Percentiles rank a stretch among this genome's conserved stretches.
Evolutionary conservation across 2,113 vertebrate genomes (phyloP).

Genomic region (Chauna torquata): DNA sequence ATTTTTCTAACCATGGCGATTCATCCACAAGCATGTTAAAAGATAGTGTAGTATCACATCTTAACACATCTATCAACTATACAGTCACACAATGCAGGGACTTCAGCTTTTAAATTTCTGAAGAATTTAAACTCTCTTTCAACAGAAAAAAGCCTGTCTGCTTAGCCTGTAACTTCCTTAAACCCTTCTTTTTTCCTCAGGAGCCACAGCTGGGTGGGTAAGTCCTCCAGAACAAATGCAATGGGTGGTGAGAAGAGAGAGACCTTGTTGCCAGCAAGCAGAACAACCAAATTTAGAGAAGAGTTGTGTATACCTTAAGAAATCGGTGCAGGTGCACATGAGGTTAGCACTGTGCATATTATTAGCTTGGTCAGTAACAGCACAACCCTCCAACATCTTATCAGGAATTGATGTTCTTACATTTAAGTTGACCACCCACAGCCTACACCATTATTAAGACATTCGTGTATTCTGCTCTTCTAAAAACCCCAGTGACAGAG

Average conservation of each 20-base stretch:
- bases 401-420: not conserved
- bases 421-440: not conserved
- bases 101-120: not conserved
- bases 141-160: not conserved
- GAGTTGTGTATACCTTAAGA: not conserved
- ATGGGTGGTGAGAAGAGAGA: rapidly evolving
- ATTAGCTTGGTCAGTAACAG: not conserved
- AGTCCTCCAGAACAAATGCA: not conserved
- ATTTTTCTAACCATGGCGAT: not conserved
- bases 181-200: not conserved
- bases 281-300: not conserved
- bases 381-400: not conserved
- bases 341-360: not conserved
- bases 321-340: not conserved
- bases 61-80: not conserved
- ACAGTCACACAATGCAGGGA: not conserved
- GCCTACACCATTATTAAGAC: not conserved
- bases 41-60: not conserved
- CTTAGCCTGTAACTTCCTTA: not conserved
- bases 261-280: not conserved
- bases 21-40: not conserved
- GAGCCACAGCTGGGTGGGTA: not conserved
- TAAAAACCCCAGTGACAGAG: not conserved
- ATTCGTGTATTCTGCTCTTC: not conserved
- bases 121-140: not conserved